Conservation (phyloP, 2,888 invertebrate genomes). For the Brachypterus glaber region DNA sequence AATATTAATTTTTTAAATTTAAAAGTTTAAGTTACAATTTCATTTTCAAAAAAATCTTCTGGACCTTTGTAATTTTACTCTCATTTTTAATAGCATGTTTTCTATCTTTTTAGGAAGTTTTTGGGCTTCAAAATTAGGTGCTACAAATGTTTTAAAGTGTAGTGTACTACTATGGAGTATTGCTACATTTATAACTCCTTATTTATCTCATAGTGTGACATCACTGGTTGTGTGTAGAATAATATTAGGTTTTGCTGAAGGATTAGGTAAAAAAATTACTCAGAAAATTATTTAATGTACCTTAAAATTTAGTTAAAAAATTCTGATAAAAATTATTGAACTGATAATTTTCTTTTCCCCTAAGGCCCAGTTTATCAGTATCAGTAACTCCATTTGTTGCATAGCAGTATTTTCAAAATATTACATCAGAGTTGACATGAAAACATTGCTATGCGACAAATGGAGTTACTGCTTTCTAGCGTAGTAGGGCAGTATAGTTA, state of each 20-base stretch:
- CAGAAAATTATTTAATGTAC: not conserved
- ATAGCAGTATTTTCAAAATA: too few relatives aligned
- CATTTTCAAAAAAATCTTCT: not conserved
- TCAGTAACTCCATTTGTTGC: too few relatives aligned
- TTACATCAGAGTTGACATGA: too few relatives aligned
- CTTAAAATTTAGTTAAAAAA: too few relatives aligned
- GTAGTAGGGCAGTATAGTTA: too few relatives aligned
- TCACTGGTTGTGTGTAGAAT: slow-evolving; percentile 56
- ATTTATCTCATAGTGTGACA: slow-evolving; percentile 55
- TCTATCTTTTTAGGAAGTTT: slow-evolving; percentile 50
- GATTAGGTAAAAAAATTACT: slow-evolving; percentile 47
- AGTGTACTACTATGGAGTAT: slow-evolving; percentile 66
- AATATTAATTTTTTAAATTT: not conserved
- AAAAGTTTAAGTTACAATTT: not conserved
- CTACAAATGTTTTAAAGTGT: slow-evolving; percentile 55
- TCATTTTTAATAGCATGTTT: too few relatives aligned
- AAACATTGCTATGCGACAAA: too few relatives aligned
- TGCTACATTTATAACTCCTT: slow-evolving; percentile 59
- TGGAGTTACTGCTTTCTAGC: too few relatives aligned
- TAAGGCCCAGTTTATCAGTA: too few relatives aligned
- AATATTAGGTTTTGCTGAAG: slow-evolving; percentile 63
- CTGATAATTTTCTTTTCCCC: too few relatives aligned
- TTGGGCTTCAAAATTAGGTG: slow-evolving; percentile 58
- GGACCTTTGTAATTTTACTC: too few relatives aligned
- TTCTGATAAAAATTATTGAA: too few relatives aligned